Evolutionary conservation across 2,113 vertebrate species (phyloP).

Genomic region (Tupaia chinensis): DNA sequence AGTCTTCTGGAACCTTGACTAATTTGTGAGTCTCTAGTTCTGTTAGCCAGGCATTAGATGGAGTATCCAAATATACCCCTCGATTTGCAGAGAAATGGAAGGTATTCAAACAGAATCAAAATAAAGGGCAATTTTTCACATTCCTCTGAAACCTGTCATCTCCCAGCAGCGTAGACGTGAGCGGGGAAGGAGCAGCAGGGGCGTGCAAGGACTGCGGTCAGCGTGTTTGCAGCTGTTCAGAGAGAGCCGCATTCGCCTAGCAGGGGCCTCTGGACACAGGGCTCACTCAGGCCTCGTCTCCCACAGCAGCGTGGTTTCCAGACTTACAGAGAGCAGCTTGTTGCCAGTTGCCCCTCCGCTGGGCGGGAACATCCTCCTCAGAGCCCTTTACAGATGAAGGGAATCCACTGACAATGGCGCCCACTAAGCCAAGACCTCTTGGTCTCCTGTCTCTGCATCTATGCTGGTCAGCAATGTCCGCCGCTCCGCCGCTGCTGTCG

Average conservation of each 20-base stretch:
- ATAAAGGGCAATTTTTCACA: constrained; percentile 70
- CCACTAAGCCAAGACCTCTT: no score
- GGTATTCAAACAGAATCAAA: constrained; percentile 72
- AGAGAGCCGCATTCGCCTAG: fast-evolving
- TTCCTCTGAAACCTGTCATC: constrained; percentile 67
- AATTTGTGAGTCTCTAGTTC: constrained; percentile 57
- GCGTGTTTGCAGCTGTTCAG: background rate
- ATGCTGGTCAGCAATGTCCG: background rate
- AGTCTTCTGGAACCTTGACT: constrained; percentile 43
- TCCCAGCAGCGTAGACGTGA: constrained; percentile 11
- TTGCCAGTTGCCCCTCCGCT: background rate
- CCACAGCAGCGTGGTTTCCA: fast-evolving
- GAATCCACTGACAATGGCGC: background rate
- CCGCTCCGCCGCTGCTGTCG: background rate
- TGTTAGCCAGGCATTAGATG: background rate
- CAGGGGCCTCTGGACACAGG: background rate
- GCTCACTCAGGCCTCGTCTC: background rate
- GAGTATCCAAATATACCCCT: constrained; percentile 58
- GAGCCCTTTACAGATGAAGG: background rate
- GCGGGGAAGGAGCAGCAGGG: background rate
- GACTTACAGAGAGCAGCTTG: fast-evolving
- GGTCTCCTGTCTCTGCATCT: fast-evolving
- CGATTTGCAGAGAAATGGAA: constrained; percentile 70
- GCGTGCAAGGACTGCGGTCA: background rate
- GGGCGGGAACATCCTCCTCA: background rate